phyloP scores from a whole-genome alignment of 2,113 vertebrate genomes.

The Cettia cetti region DNA sequence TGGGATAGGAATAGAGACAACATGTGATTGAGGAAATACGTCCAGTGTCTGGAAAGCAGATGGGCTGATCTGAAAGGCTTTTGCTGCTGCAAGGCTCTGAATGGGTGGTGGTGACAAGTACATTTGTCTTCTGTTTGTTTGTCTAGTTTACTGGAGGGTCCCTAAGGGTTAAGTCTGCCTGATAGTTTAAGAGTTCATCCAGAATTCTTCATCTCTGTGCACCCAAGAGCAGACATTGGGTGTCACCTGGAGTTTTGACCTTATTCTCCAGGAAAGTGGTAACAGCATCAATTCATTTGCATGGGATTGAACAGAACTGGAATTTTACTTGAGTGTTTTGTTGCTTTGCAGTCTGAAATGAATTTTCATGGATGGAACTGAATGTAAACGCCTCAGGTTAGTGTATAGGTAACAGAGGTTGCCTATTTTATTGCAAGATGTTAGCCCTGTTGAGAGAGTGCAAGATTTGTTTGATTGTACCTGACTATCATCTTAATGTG shows the following conservation, averaged over 20 bases:
- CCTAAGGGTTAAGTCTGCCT: not conserved
- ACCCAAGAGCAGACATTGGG: not conserved
- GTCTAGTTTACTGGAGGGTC: not conserved
- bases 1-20: not conserved
- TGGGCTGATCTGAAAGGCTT: not conserved
- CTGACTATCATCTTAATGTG: conserved; percentile 1
- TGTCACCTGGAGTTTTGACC: not conserved
- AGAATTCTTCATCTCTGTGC: not conserved
- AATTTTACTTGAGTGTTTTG: not conserved
- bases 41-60: not conserved
- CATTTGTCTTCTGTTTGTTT: conserved; percentile 4
- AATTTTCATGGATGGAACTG: not conserved
- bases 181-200: not conserved
- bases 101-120: not conserved
- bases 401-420: conserved; percentile 6
- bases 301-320: not conserved
- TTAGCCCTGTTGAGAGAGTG: not conserved
- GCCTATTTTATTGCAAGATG: not conserved
- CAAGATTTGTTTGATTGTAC: not conserved
- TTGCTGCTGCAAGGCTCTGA: not conserved
- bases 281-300: not conserved
- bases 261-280: not conserved
- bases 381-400: not conserved
- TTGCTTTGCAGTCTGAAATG: not conserved
- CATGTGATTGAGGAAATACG: not conserved